Conservation (phyloP, 1,140 invertebrate genomes). For the Microplitis mediator region DNA sequence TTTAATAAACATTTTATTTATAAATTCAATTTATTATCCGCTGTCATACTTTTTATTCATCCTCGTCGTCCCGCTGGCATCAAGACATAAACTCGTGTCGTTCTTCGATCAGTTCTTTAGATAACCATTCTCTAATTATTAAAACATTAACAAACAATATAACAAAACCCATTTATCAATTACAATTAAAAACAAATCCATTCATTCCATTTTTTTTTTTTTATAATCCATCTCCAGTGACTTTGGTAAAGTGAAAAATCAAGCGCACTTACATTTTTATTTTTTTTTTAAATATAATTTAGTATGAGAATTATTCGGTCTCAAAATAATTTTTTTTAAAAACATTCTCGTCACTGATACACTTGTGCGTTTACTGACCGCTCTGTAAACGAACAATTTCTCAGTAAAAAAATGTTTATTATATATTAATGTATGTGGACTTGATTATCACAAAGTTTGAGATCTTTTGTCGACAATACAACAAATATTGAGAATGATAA, state of each 20-base stretch:
- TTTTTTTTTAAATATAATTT: not conserved
- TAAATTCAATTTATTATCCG: not conserved
- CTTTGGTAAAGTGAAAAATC: constrained; percentile 22
- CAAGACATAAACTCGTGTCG: constrained; percentile 3
- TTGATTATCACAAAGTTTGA: constrained; percentile 23
- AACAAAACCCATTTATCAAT: too few relatives aligned
- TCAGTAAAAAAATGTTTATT: constrained; percentile 15
- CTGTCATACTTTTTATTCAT: not conserved
- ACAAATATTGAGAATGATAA: constrained; percentile 2
- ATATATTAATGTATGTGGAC: not conserved
- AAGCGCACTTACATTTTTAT: not conserved
- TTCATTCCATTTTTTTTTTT: not conserved
- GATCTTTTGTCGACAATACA: constrained; percentile 29
- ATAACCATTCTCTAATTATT: constrained; percentile 11
- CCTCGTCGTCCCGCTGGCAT: constrained; percentile 26
- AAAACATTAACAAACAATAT: too few relatives aligned
- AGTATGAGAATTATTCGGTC: too few relatives aligned
- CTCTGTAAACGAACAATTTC: constrained; percentile 50
- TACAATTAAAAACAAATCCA: not conserved
- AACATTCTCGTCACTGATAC: constrained; percentile 31
- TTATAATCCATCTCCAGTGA: constrained; percentile 13
- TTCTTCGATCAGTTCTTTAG: not conserved
- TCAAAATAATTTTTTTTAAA: too few relatives aligned
- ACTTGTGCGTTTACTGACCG: constrained; percentile 51
- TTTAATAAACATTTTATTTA: not conserved